phyloP scores from a whole-genome alignment of 2,888 invertebrate species.

The Drosophila lacicola region DNA sequence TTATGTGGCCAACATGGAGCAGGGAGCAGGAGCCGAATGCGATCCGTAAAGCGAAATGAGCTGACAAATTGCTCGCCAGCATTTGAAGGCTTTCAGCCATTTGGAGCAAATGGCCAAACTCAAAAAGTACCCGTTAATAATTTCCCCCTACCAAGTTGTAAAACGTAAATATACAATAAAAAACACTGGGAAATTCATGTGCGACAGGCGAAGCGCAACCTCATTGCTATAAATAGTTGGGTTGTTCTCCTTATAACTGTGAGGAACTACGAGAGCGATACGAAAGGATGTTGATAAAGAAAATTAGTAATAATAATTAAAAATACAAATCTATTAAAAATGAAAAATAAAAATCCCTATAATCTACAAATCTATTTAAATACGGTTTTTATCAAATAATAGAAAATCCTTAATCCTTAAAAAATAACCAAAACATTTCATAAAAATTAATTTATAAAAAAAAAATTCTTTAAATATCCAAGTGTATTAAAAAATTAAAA shows the following conservation, averaged over 20 bases:
- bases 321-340: too few species aligned
- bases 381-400: too few species aligned
- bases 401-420: too few species aligned
- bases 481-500: too few species aligned
- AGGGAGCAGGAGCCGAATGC: conserved; percentile 39
- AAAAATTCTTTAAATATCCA: too few species aligned
- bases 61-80: conserved; percentile 71
- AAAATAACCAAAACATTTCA: too few species aligned
- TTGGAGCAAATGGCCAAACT: conserved; percentile 37
- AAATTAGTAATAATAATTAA: too few species aligned
- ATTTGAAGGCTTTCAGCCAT: conserved; percentile 47
- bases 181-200: conserved; percentile 50
- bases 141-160: conserved; percentile 30
- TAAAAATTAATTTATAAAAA: too few species aligned
- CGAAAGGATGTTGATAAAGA: neutral
- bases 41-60: conserved; percentile 54
- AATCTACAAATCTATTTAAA: too few species aligned
- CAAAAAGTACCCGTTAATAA: conserved; percentile 40
- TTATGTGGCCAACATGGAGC: conserved; percentile 45
- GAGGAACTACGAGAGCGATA: conserved; percentile 12
- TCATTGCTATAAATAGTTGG: conserved; percentile 62
- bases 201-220: conserved; percentile 68
- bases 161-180: neutral
- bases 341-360: too few species aligned
- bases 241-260: conserved; percentile 44